Percentiles rank a stretch among this genome's conserved stretches.
These are phyloP conservation scores for Gobiocypris rarus DNA, from an alignment of 2,113 vertebrate species.

Conservation along the genomic window DNA sequence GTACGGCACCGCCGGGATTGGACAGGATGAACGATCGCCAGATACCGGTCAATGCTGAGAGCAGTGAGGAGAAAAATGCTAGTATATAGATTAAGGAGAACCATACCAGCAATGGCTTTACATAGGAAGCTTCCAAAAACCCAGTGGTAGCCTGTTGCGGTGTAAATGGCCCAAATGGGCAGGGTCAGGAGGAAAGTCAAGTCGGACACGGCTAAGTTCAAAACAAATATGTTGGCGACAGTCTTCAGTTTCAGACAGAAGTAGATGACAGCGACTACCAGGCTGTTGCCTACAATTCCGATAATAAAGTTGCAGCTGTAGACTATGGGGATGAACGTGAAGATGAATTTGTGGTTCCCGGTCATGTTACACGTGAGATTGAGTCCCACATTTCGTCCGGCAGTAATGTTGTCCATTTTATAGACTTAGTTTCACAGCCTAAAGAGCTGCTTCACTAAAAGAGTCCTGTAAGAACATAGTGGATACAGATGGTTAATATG, in stretches of 20 bases:
- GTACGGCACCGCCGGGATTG: conserved; percentile 86
- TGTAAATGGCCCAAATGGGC: conserved; percentile 91
- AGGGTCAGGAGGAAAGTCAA: conserved; percentile 92
- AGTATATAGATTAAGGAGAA: conserved; percentile 91
- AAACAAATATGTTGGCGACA: conserved; percentile 91
- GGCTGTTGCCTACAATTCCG: conserved; percentile 87
- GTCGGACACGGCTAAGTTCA: conserved; percentile 92
- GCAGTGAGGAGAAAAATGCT: conserved; percentile 93
- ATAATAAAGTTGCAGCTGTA: conserved; percentile 56
- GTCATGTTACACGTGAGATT: conserved; percentile 48
- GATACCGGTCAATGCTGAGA: conserved; percentile 93
- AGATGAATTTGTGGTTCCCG: conserved; percentile 48
- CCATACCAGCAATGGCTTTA: conserved; percentile 84
- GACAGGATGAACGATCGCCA: conserved; percentile 93
- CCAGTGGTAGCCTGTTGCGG: conserved; percentile 89
- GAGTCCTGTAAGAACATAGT: background rate
- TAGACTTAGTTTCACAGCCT: background rate
- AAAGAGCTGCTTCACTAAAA: background rate
- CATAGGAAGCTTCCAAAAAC: conserved; percentile 91
- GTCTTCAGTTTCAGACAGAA: conserved; percentile 95
- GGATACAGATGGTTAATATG: conserved; percentile 3
- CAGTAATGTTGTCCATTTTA: conserved; percentile 49
- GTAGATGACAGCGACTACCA: conserved; percentile 93
- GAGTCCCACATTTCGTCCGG: background rate
- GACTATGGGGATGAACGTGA: conserved; percentile 51